Conservation (phyloP, 2,888 invertebrate species). For the Deilephila elpenor region DNA sequence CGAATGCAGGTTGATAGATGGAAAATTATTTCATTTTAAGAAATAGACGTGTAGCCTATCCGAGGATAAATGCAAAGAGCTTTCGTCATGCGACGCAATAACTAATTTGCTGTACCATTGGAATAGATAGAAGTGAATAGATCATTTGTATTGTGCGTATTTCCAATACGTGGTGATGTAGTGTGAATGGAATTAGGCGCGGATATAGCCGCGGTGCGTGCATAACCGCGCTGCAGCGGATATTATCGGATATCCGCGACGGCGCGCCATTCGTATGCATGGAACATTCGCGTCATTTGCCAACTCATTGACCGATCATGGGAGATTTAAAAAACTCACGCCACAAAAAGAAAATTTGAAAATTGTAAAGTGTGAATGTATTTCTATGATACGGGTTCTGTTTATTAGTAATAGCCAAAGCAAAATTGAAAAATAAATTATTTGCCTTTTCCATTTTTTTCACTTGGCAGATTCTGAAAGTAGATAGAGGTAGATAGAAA, state of each 20-base stretch:
- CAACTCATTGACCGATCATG: constrained; percentile 68
- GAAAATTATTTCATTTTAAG: too few species aligned
- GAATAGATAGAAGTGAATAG: background rate
- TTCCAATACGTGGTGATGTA: constrained; percentile 7
- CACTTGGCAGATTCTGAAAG: too few species aligned
- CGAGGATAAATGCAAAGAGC: too few species aligned
- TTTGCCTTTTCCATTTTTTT: too few species aligned
- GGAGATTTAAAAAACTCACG: constrained; percentile 62
- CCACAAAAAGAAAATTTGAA: constrained; percentile 43
- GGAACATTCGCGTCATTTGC: constrained; percentile 68
- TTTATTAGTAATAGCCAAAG: background rate
- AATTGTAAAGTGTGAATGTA: constrained; percentile 18
- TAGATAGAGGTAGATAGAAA: too few species aligned
- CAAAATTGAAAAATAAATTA: background rate
- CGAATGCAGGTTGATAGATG: too few species aligned
- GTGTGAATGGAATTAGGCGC: background rate
- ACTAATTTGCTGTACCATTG: background rate
- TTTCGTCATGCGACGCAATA: background rate
- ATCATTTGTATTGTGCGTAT: background rate
- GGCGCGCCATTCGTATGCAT: constrained; percentile 66
- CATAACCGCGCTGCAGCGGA: constrained; percentile 12
- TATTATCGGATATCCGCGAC: constrained; percentile 21
- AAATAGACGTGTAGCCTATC: background rate
- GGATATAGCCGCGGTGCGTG: background rate
- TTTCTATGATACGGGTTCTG: constrained; percentile 12